phyloP scores from a whole-genome alignment of 64 coral and sea anemone genomes.

The Montipora cactus region DNA sequence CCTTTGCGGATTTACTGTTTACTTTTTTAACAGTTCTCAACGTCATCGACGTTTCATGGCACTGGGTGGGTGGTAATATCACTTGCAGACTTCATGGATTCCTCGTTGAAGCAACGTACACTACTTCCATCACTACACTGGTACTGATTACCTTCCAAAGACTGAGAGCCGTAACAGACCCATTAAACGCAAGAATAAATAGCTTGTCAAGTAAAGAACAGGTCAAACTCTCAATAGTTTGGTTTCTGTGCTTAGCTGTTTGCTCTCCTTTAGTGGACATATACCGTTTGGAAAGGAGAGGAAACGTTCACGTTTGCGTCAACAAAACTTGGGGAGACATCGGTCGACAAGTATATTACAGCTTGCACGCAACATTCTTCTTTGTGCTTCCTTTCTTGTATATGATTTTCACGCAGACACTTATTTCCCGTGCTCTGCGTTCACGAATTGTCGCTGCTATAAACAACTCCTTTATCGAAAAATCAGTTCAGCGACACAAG shows the following conservation, averaged over 20 bases:
- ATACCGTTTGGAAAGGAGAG: background rate
- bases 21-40: conserved; percentile 43
- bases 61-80: conserved; percentile 43
- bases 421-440: too few species aligned
- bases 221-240: background rate
- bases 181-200: background rate
- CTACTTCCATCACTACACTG: conserved; percentile 54
- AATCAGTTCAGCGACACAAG: too few species aligned
- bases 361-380: too few species aligned
- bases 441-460: too few species aligned
- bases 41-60: conserved; percentile 2
- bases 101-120: conserved; percentile 55
- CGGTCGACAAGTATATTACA: too few species aligned
- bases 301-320: background rate
- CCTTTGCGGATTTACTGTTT: conserved; percentile 50
- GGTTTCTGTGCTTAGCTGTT: background rate
- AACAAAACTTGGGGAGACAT: conserved; percentile 26
- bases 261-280: background rate
- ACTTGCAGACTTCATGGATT: conserved; percentile 68
- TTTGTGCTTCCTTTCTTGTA: too few species aligned
- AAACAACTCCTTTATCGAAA: too few species aligned
- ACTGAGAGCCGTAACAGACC: conserved; percentile 12
- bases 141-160: conserved; percentile 40
- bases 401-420: too few species aligned
- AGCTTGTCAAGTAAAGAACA: background rate